phyloP scores from a whole-genome alignment of 1,140 invertebrate species.

The Cylas formicarius region DNA sequence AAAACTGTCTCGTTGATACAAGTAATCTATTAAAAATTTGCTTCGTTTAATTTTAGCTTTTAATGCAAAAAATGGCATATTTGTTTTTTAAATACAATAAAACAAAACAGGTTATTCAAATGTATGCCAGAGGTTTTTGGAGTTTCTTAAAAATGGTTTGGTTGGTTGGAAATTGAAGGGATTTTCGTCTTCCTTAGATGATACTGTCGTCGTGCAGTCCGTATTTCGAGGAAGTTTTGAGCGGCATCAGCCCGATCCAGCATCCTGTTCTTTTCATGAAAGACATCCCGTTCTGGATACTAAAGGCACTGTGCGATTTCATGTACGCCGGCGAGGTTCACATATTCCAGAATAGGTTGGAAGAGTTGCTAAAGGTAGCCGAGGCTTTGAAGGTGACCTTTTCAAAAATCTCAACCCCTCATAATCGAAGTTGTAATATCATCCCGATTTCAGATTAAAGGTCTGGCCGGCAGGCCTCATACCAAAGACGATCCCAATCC shows the following conservation, averaged over 20 bases:
- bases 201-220: slow-evolving; percentile 57
- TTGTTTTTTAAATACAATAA: too few relatives aligned
- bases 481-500: slow-evolving; percentile 1
- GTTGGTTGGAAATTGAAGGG: slow-evolving; percentile 8
- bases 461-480: slow-evolving; percentile 16
- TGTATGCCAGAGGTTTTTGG: too few relatives aligned
- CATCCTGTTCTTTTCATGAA: slow-evolving; percentile 60
- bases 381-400: slow-evolving; percentile 41
- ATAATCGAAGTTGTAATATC: neutral
- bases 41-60: too few relatives aligned
- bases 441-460: neutral
- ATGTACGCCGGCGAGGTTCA: slow-evolving; percentile 53
- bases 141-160: too few relatives aligned
- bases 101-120: too few relatives aligned
- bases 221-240: slow-evolving; percentile 56
- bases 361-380: slow-evolving; percentile 42
- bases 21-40: too few relatives aligned
- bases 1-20: too few relatives aligned
- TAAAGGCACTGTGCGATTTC: slow-evolving; percentile 50
- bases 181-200: slow-evolving; percentile 43
- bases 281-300: slow-evolving; percentile 49
- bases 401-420: slow-evolving; percentile 13
- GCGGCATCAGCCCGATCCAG: slow-evolving; percentile 51
- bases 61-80: too few relatives aligned
- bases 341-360: slow-evolving; percentile 42